phyloP scores from a whole-genome alignment of 2,888 invertebrate species.

The Busseola fusca region DNA sequence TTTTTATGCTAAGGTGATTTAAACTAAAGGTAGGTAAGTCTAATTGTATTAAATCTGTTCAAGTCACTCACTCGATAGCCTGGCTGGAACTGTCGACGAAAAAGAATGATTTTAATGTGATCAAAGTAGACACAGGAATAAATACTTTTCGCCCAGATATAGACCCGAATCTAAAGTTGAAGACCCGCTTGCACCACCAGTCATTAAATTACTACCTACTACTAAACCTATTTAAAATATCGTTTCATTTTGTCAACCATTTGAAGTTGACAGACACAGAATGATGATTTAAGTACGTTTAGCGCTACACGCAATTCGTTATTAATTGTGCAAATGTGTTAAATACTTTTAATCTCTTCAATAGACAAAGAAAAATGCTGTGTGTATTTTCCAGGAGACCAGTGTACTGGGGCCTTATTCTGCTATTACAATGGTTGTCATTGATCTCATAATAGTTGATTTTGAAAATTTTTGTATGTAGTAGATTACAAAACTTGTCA shows the following conservation, averaged over 20 bases:
- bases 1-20: too few species aligned
- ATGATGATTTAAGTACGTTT: background rate
- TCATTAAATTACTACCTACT: background rate
- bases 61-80: constrained; percentile 55
- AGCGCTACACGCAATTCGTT: background rate
- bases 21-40: background rate
- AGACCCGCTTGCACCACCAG: background rate
- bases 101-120: constrained; percentile 43
- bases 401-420: too few species aligned
- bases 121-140: background rate
- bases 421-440: too few species aligned
- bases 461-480: too few species aligned
- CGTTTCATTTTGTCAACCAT: background rate
- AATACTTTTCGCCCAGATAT: background rate
- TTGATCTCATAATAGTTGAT: too few species aligned
- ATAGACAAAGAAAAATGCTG: background rate
- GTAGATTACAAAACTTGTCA: too few species aligned
- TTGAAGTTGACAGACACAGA: background rate
- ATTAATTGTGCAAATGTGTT: too few species aligned
- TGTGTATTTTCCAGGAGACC: background rate
- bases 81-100: constrained; percentile 49
- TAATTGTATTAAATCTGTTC: constrained; percentile 27
- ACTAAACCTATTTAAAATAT: background rate
- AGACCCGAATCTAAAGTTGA: background rate
- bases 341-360: too few species aligned